phyloP scores from a whole-genome alignment of 92 coral and sea anemone species.

The Diadumene lineata region DNA sequence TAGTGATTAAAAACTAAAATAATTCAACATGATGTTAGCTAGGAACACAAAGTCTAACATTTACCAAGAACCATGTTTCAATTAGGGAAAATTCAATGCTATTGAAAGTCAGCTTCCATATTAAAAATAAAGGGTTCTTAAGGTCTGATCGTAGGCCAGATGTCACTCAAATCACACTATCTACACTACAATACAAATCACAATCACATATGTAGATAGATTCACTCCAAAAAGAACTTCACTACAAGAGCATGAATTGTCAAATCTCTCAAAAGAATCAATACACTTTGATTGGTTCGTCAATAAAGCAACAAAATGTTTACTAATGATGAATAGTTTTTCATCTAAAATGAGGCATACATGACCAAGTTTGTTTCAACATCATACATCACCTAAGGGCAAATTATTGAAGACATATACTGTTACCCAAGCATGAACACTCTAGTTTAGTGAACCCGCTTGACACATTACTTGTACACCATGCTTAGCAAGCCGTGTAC shows the following conservation, averaged over 20 bases:
- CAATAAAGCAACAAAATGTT: not conserved
- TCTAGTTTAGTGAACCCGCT: conserved; percentile 19
- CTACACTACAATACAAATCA: conserved; percentile 25
- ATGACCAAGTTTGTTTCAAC: conserved; percentile 5
- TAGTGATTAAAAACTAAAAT: too few species aligned
- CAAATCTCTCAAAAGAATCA: conserved; percentile 1
- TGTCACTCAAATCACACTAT: conserved; percentile 36
- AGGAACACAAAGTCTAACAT: too few species aligned
- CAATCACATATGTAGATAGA: conserved; percentile 7
- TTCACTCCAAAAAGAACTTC: not conserved
- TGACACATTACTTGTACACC: conserved; percentile 7
- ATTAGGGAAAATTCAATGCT: too few species aligned
- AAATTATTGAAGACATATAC: conserved; percentile 22
- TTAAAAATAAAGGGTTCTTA: not conserved
- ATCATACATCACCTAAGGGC: conserved; percentile 21
- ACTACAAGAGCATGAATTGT: conserved; percentile 6
- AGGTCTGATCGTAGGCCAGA: conserved; percentile 7
- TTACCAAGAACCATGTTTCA: too few species aligned
- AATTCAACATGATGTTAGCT: too few species aligned
- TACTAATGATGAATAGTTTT: not conserved
- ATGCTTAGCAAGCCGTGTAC: conserved; percentile 12
- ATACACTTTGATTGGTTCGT: not conserved
- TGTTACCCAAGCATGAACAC: conserved; percentile 31
- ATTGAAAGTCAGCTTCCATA: too few species aligned
- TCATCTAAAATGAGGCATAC: conserved; percentile 4